A percentile compares a stretch with the other conserved stretches of the same genome.
Evolutionary conservation across 1,140 invertebrate genomes (phyloP).

Genomic region (Camponotus vicinus): DNA sequence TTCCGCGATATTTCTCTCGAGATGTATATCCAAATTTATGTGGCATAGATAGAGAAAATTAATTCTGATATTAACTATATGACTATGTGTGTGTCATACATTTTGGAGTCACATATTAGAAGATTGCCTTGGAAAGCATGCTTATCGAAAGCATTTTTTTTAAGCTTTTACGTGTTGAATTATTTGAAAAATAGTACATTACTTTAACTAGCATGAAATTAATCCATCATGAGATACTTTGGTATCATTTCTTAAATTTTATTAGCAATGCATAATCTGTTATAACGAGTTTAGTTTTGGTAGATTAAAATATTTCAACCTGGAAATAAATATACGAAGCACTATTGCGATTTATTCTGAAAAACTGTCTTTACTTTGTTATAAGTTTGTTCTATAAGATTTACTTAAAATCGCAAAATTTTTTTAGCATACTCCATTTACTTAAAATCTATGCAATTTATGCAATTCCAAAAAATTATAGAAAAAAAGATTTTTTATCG

Average conservation of each 20-base stretch:
- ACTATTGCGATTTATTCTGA: background rate
- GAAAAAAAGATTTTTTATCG: background rate
- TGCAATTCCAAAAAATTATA: background rate
- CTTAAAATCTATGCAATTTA: background rate
- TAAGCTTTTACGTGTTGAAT: background rate
- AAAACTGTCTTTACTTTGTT: background rate
- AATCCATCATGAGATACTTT: background rate
- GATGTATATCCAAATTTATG: background rate
- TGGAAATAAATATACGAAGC: background rate
- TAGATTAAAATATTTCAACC: background rate
- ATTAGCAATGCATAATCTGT: background rate
- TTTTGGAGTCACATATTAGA: background rate
- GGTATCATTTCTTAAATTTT: background rate
- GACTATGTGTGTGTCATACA: conserved; percentile 7
- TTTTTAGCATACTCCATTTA: background rate
- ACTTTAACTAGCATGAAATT: background rate
- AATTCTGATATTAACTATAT: background rate
- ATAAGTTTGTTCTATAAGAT: too few species aligned
- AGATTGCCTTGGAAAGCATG: background rate
- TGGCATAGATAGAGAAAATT: background rate
- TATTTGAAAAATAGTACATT: background rate
- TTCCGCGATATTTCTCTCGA: too few species aligned
- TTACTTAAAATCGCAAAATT: background rate
- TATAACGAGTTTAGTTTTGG: background rate
- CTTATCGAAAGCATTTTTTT: background rate